A percentile compares a stretch with the other conserved stretches of the same genome.
Conservation (phyloP, 2,888 invertebrate species). For the Actias luna region DNA sequence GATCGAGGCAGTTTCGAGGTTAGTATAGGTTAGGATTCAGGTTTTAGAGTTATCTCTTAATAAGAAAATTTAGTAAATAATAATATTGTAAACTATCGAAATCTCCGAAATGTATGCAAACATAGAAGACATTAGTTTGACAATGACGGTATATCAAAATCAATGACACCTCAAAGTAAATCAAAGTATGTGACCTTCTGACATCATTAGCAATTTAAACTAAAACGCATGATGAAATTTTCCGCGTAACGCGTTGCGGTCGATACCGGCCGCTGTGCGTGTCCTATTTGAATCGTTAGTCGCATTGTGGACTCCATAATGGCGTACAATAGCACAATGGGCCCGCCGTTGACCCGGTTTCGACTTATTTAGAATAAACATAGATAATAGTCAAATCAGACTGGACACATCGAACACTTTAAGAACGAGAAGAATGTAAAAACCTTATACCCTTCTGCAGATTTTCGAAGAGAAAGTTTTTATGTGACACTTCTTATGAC, state of each 20-base stretch:
- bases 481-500: too few species aligned
- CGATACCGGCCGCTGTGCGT: background rate
- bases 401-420: background rate
- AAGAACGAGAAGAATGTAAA: too few species aligned
- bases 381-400: background rate
- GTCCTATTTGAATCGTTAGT: background rate
- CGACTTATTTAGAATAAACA: background rate
- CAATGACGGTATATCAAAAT: background rate
- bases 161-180: background rate
- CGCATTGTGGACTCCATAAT: background rate
- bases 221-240: background rate
- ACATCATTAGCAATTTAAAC: background rate
- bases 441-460: too few species aligned
- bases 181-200: background rate
- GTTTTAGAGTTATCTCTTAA: too few species aligned
- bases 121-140: too few species aligned
- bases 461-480: too few species aligned
- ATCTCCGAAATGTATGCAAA: too few species aligned
- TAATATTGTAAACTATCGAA: too few species aligned
- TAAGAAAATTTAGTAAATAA: too few species aligned
- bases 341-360: background rate
- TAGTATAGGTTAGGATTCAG: too few species aligned
- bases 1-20: too few species aligned
- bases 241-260: background rate
- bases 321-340: background rate